Percentiles rank a stretch among this genome's conserved stretches.
Evolutionary conservation across 2,797 vertebrate genomes (phyloP).

Genomic region (Botia kubotai): DNA sequence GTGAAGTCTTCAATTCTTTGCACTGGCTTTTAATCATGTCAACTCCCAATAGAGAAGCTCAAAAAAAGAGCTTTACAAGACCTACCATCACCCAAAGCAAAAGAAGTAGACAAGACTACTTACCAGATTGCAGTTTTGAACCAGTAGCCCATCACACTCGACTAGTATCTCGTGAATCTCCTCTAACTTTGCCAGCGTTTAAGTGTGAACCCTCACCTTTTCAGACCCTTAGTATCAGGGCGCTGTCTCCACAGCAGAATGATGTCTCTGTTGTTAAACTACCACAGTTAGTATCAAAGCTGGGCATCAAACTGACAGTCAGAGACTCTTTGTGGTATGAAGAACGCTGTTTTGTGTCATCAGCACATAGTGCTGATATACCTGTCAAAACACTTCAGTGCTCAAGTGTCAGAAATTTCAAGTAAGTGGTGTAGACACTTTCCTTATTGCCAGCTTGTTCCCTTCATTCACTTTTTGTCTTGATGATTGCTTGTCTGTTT

Average conservation of each 20-base stretch:
- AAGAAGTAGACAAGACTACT: neutral
- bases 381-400: neutral
- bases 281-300: slow-evolving; percentile 71
- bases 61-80: neutral
- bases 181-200: slow-evolving; percentile 25
- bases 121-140: slow-evolving; percentile 3
- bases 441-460: neutral
- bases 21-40: slow-evolving; percentile 43
- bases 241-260: slow-evolving; percentile 40
- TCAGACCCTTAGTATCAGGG: slow-evolving; percentile 8
- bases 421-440: slow-evolving; percentile 6
- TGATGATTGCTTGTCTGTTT: slow-evolving; percentile 24
- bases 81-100: neutral
- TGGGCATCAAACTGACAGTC: slow-evolving; percentile 46
- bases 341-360: neutral
- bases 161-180: slow-evolving; percentile 24
- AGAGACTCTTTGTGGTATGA: neutral
- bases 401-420: slow-evolving; percentile 39
- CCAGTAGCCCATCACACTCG: slow-evolving; percentile 58
- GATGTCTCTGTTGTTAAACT: slow-evolving; percentile 70
- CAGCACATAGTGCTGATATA: neutral
- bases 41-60: slow-evolving; percentile 31
- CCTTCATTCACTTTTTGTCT: slow-evolving; percentile 1
- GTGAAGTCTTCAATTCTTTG: neutral
- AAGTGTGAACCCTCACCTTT: slow-evolving; percentile 41